These are phyloP conservation scores for Tachycineta bicolor DNA, from an alignment of 2,113 vertebrate species.

Conservation along the genomic window DNA sequence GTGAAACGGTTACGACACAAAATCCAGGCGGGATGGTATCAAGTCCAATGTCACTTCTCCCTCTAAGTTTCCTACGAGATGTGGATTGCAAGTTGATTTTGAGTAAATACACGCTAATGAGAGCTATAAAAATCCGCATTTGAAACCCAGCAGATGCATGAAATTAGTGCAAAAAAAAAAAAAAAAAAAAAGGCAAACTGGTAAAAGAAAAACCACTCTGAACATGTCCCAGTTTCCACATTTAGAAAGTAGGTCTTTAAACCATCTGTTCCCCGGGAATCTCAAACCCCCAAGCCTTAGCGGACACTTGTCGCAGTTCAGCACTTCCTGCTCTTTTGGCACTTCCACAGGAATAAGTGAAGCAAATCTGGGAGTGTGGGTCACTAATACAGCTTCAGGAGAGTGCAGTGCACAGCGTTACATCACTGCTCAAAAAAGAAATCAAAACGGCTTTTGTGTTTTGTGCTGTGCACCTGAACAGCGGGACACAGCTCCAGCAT, in stretches of 20 bases:
- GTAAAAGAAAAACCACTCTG: background rate
- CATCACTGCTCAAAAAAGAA: background rate
- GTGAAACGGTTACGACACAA: rapidly evolving
- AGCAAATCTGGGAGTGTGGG: background rate
- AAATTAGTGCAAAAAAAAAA: background rate
- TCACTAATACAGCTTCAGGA: background rate
- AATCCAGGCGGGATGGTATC: background rate
- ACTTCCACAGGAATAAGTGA: background rate
- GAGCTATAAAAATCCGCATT: background rate
- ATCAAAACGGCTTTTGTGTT: background rate
- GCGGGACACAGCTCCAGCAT: background rate
- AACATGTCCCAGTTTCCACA: conserved; percentile 4
- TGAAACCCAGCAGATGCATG: background rate
- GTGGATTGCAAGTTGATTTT: background rate
- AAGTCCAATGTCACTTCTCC: background rate
- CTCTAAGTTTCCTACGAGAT: background rate
- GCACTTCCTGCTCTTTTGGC: background rate
- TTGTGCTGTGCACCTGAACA: background rate
- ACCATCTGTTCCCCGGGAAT: conserved; percentile 46
- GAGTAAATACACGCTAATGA: background rate
- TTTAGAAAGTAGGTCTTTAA: conserved; percentile 55
- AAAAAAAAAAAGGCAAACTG: background rate
- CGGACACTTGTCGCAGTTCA: background rate
- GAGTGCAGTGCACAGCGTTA: background rate
- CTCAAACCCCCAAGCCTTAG: background rate